Evolutionary conservation across 2,888 invertebrate genomes (phyloP).

Genomic region (Pilophorus perplexus): DNA sequence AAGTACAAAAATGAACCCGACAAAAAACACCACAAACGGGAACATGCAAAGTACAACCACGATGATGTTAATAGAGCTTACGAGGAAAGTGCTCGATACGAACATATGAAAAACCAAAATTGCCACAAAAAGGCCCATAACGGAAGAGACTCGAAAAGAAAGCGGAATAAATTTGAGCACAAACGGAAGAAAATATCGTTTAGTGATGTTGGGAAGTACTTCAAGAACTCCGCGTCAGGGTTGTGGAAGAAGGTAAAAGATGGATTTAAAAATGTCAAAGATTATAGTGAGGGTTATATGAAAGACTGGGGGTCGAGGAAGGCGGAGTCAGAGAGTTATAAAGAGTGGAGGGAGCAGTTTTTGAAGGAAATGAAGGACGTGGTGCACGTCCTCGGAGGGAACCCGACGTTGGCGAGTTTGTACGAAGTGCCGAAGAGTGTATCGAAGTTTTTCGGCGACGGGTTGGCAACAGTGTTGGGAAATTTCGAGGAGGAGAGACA

Average conservation of each 20-base stretch:
- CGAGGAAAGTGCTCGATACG: no score
- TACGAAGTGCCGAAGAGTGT: not conserved
- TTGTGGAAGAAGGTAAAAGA: not conserved
- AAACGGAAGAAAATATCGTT: not conserved
- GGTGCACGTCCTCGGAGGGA: not conserved
- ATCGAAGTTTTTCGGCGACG: constrained; percentile 5
- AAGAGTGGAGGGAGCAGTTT: constrained; percentile 17
- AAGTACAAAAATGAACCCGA: no score
- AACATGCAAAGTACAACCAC: no score
- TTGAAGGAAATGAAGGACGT: constrained; percentile 10
- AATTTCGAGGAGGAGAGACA: not conserved
- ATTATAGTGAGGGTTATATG: constrained; percentile 2
- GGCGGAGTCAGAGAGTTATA: not conserved
- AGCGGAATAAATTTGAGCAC: not conserved
- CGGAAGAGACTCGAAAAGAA: not conserved
- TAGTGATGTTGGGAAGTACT: not conserved
- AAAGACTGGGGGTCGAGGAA: not conserved
- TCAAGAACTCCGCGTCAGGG: constrained; percentile 2
- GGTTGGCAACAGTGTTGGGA: not conserved
- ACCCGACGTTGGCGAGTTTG: constrained; percentile 9
- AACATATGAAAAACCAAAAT: no score
- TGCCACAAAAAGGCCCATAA: not conserved
- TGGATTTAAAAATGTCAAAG: constrained; percentile 1
- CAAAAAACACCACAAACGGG: no score
- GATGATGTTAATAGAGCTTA: no score